These are phyloP conservation scores for Troides aeacus DNA, from an alignment of 2,888 invertebrate genomes.

Conservation along the genomic window DNA sequence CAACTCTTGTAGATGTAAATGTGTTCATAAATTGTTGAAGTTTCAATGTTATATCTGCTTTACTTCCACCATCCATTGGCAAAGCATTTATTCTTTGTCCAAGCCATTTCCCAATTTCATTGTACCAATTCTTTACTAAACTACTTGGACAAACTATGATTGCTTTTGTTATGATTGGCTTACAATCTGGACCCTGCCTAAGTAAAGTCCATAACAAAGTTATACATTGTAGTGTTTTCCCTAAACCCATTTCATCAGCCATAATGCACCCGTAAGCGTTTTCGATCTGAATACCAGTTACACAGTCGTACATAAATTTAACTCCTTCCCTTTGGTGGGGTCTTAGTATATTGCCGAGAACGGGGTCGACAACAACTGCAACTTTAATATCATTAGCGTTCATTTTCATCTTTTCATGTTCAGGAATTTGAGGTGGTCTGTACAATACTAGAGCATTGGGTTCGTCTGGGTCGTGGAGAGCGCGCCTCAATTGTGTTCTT, in stretches of 20 bases:
- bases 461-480: slow-evolving; percentile 95
- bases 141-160: slow-evolving; percentile 98
- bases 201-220: slow-evolving; percentile 96
- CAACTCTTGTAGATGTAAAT: slow-evolving; percentile 87
- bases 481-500: slow-evolving; percentile 80
- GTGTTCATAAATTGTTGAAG: slow-evolving; percentile 92
- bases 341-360: slow-evolving; percentile 91
- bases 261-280: slow-evolving; percentile 97
- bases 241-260: slow-evolving; percentile 99
- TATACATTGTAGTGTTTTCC: slow-evolving; percentile 98
- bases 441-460: slow-evolving; percentile 95
- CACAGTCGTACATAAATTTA: slow-evolving; percentile 99
- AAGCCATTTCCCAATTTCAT: slow-evolving; percentile 98
- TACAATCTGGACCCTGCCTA: slow-evolving; percentile 94
- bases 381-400: slow-evolving; percentile 85
- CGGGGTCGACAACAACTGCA: slow-evolving; percentile 98
- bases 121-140: slow-evolving; percentile 99
- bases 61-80: slow-evolving; percentile 92
- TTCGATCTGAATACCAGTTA: slow-evolving; percentile 93
- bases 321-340: slow-evolving; percentile 99
- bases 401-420: slow-evolving; percentile 92
- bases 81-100: slow-evolving; percentile 89
- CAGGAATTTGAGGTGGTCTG: slow-evolving; percentile 89
- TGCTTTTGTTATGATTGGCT: slow-evolving; percentile 93
- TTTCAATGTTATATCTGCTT: slow-evolving; percentile 90